Conservation (phyloP, 2,113 vertebrate genomes). For the Zosterops borbonicus region DNA sequence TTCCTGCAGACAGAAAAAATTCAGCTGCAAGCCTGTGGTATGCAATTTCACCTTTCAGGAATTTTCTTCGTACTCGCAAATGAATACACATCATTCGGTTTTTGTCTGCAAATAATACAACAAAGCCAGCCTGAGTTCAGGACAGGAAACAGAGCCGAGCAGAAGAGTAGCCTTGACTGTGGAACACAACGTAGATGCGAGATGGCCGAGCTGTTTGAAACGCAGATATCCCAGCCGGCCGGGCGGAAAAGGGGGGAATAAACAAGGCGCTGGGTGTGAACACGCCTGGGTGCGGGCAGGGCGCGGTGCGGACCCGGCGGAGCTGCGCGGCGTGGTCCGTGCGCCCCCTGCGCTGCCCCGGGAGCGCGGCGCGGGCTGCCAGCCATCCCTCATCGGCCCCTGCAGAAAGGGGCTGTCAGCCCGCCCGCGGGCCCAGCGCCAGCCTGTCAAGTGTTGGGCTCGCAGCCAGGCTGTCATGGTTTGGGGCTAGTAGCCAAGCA, state of each 20-base stretch:
- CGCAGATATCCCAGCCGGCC: background rate
- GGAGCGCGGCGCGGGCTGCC: conserved; percentile 74
- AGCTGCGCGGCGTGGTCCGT: background rate
- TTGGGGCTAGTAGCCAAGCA: conserved; percentile 87
- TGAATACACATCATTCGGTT: background rate
- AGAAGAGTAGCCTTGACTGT: background rate
- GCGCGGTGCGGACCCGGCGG: background rate
- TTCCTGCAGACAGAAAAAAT: background rate
- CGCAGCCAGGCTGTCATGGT: conserved; percentile 91
- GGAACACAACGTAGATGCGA: background rate
- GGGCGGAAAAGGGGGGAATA: background rate
- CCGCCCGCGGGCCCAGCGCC: conserved; percentile 82
- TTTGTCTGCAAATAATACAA: background rate
- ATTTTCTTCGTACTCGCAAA: background rate
- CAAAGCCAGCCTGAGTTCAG: background rate
- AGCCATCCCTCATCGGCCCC: conserved; percentile 56
- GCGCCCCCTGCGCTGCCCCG: conserved; percentile 29
- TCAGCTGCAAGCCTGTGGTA: background rate
- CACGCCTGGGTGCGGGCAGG: background rate
- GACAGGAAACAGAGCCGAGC: background rate
- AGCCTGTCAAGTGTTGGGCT: conserved; percentile 87
- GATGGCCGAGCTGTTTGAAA: background rate
- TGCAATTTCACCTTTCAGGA: conserved; percentile 17
- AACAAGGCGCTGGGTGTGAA: conserved; percentile 1
- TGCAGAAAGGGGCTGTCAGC: conserved; percentile 85